Conservation (phyloP, 2,113 vertebrate species). For the Callipepla squamata region DNA sequence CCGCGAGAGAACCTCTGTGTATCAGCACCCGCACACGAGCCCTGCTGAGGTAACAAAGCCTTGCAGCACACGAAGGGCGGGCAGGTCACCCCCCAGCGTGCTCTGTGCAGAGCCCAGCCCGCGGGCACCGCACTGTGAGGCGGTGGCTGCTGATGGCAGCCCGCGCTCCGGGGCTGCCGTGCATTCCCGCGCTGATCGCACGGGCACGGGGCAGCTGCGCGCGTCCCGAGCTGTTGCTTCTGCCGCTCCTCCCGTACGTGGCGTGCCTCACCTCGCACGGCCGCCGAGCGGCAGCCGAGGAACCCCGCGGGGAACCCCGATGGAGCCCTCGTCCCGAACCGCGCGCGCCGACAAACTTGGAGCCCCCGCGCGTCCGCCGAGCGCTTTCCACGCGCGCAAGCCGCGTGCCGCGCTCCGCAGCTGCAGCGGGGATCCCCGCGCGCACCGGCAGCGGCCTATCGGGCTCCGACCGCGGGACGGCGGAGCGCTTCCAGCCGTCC, state of each 20-base stretch:
- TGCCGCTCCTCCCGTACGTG: not conserved
- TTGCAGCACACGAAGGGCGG: not conserved
- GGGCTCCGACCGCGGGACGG: no score
- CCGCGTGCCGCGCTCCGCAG: fast-evolving
- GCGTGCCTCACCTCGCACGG: fast-evolving
- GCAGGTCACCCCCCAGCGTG: not conserved
- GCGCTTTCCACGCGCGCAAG: not conserved
- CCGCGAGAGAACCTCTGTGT: fast-evolving
- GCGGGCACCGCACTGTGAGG: no score
- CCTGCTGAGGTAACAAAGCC: fast-evolving
- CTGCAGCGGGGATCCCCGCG: fast-evolving
- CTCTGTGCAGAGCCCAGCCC: not conserved
- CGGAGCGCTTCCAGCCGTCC: no score
- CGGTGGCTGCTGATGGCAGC: no score
- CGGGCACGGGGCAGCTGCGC: not conserved
- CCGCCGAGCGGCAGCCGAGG: not conserved
- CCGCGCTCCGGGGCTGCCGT: no score
- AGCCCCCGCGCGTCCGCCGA: fast-evolving
- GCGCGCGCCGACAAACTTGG: not conserved
- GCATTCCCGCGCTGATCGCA: not conserved
- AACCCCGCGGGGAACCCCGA: not conserved
- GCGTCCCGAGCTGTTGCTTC: not conserved
- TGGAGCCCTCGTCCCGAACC: not conserved
- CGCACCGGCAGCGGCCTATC: not conserved
- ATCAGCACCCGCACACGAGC: fast-evolving